Evolutionary conservation across 2,113 vertebrate genomes (phyloP), one percentile per base, ranked within the genome.

Genomic region (Nestor notabilis): DNA sequence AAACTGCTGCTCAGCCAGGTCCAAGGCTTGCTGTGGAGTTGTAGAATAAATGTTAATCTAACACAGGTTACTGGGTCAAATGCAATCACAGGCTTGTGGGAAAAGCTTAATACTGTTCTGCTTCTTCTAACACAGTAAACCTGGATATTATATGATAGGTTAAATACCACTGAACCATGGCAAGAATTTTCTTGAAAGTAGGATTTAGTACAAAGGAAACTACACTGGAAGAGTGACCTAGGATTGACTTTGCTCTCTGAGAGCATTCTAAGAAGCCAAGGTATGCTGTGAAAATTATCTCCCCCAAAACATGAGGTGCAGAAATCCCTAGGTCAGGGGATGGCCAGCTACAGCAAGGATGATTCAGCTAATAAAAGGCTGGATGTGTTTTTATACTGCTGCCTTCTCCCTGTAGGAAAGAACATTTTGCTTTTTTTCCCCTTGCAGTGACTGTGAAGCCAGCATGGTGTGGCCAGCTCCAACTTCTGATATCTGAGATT

Each of bases 21-120:
- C 97, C 98, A 96, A 97, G 97, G 97, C 98, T 98, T 97, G 98
- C 98, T 98, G 97, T 98, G 98, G 97, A 96, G 97, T 98, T 98
- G 98, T 98, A 98, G 98, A 98, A 98, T 98, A 98, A 98, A 98
- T 98, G 98, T 98, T 98, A 98, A 98, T 98, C 98, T 98, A 98
- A 98, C 98, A 98, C 98, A 98, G 98, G 98, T 98, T 98, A 98
- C 98, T 98, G 98, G 98, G 98, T 98, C 98, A 98, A 98, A 98
- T 97, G 97, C 98, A 98, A 98, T 98, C 98, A 98, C 97, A 98
- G 98, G 97, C 98, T 98, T 98, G 98, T 98, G 98, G 98, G 98
- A 98, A 98, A 98, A 98, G 98, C 98, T 98, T 98, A 98, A 98
- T 98, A 98, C 98, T 98, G 97, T 98, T 98, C 98, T 98, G 98